Evolutionary conservation across 1,140 invertebrate species (phyloP).

Genomic region (Acromyrmex echinatior): DNA sequence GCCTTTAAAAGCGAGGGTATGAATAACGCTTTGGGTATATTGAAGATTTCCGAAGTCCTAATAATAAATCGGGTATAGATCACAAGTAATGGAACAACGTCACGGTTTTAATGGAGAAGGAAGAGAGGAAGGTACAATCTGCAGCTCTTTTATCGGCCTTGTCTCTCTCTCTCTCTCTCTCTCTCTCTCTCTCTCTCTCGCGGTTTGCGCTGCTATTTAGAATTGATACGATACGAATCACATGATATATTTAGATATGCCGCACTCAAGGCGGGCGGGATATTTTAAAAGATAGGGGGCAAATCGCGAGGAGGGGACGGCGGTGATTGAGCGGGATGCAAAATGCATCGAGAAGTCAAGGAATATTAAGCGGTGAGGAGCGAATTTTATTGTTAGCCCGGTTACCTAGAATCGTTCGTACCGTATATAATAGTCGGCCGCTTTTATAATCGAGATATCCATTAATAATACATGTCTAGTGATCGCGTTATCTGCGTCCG

Average conservation of each 20-base stretch:
- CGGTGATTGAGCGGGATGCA: conserved; percentile 60
- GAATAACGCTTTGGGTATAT: neutral
- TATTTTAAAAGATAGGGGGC: conserved; percentile 70
- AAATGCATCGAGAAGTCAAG: conserved; percentile 53
- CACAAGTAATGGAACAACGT: neutral
- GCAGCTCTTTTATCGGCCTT: conserved; percentile 38
- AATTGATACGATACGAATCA: conserved; percentile 70
- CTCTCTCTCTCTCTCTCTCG: neutral
- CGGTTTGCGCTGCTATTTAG: conserved; percentile 53
- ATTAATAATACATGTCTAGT: conserved; percentile 44
- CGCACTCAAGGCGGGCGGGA: conserved; percentile 52
- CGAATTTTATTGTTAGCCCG: conserved; percentile 35
- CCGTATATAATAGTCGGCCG: conserved; percentile 6
- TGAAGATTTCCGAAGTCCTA: neutral
- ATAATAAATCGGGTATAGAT: conserved; percentile 26
- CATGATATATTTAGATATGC: conserved; percentile 72
- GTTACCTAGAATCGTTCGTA: conserved; percentile 7
- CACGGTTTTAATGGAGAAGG: neutral
- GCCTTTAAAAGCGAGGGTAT: conserved; percentile 4
- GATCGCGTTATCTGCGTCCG: conserved; percentile 10
- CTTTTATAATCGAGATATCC: conserved; percentile 33
- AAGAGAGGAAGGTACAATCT: neutral
- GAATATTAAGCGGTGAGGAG: neutral
- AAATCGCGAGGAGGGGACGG: neutral
- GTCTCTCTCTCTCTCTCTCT: neutral